Evolutionary conservation across 1,140 invertebrate species (phyloP).

Genomic region (Achroia grisella): DNA sequence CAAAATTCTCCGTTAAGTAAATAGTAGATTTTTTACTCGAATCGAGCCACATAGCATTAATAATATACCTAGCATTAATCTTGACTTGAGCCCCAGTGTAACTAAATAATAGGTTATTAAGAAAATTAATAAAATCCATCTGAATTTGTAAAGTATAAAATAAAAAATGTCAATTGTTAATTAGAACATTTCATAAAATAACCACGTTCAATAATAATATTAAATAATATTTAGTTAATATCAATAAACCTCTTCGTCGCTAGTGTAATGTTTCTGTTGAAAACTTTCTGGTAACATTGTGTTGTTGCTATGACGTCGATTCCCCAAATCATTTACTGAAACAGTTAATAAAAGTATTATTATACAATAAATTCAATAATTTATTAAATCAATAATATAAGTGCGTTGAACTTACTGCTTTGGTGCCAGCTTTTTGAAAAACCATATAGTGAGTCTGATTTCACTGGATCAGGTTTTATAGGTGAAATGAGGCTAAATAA

Average conservation of each 20-base stretch:
- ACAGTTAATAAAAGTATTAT: slow-evolving; percentile 16
- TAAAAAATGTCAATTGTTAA: no score
- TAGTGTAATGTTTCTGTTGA: slow-evolving; percentile 24
- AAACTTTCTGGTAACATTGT: slow-evolving; percentile 26
- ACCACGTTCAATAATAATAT: no score
- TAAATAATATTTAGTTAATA: slow-evolving; percentile 13
- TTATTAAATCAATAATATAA: neutral
- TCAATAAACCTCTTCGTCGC: slow-evolving; percentile 31
- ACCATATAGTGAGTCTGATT: slow-evolving; percentile 52
- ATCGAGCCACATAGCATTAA: no score
- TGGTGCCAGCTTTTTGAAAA: slow-evolving; percentile 71
- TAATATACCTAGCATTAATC: no score
- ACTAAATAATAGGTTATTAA: no score
- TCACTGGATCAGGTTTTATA: slow-evolving; percentile 42
- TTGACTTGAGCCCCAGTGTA: no score
- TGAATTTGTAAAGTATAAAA: no score
- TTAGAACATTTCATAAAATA: no score
- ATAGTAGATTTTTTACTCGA: no score
- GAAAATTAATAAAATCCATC: no score
- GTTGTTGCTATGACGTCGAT: slow-evolving; percentile 23
- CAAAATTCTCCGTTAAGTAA: no score
- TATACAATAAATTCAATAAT: slow-evolving; percentile 3
- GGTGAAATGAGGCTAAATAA: slow-evolving; percentile 60
- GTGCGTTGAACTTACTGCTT: slow-evolving; percentile 64
- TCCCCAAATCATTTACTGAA: slow-evolving; percentile 75